phyloP scores from a whole-genome alignment of 2,797 vertebrate genomes.

The Parotocinclus haroldoi region DNA sequence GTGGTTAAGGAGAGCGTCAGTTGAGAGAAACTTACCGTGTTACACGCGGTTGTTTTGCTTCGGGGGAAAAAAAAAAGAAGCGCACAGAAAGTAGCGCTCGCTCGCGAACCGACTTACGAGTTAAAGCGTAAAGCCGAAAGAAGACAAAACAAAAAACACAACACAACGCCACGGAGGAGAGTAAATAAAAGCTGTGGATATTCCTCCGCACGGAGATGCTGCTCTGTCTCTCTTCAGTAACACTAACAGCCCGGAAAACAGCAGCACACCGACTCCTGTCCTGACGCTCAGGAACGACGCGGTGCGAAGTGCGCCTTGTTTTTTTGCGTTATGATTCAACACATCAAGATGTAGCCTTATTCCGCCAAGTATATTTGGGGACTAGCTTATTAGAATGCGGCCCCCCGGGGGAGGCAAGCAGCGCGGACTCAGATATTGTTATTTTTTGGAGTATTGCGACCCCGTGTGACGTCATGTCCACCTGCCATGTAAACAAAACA shows the following conservation, averaged over 20 bases:
- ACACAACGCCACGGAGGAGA: slow-evolving; percentile 52
- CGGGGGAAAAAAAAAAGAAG: too few species aligned
- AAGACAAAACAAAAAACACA: slow-evolving; percentile 48
- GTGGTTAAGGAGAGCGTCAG: too few species aligned
- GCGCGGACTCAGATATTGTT: slow-evolving; percentile 66
- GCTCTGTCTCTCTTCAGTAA: slow-evolving; percentile 65
- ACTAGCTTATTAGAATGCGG: slow-evolving; percentile 68
- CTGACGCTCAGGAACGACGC: slow-evolving; percentile 70
- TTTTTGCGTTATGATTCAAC: slow-evolving; percentile 69
- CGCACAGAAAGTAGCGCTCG: too few species aligned
- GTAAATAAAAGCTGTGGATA: slow-evolving; percentile 71
- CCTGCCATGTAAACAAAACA: slow-evolving; percentile 83
- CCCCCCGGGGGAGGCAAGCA: slow-evolving; percentile 64
- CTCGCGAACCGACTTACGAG: too few species aligned
- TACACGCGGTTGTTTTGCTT: too few species aligned
- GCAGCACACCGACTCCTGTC: slow-evolving; percentile 71
- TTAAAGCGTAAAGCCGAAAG: neutral
- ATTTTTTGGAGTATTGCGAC: slow-evolving; percentile 74
- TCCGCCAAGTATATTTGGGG: slow-evolving; percentile 68
- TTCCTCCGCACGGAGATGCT: slow-evolving; percentile 74
- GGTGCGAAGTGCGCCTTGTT: slow-evolving; percentile 72
- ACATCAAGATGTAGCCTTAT: slow-evolving; percentile 68
- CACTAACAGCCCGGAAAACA: slow-evolving; percentile 66
- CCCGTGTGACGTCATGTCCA: slow-evolving; percentile 84
- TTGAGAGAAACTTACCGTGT: too few species aligned